Evolutionary conservation across 1,140 invertebrate genomes (phyloP), one percentile per base, ranked within the genome.

Genomic region (Chionoecetes opilio): DNA sequence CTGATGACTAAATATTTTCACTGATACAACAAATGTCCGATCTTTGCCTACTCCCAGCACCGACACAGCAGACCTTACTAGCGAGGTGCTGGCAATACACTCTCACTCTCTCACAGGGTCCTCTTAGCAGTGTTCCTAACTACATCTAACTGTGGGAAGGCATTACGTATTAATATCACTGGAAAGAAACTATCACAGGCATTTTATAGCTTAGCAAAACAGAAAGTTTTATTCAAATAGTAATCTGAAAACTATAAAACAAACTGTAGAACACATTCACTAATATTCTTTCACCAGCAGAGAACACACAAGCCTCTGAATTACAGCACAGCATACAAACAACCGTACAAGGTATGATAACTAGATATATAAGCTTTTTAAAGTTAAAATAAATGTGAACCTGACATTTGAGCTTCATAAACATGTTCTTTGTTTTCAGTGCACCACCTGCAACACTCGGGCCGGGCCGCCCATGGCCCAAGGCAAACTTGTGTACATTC

Each of bases 181-280:
- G 63, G 63, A 75, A 75, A 75, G 63, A 75, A 75, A 75, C 21
- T 75, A 75, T 75, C 63, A 75, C 63, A 75, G 63, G 63, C 63
- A 75, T 75, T 75, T 75, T 26, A 75, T 75, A 75, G 26, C 6
- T 75, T 75, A 75, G 63, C 21, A 75, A 75, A 75, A n/a, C 21
- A n/a, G 63, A 75, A 75, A 26, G n/a, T n/a, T n/a, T 75, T 75
- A n/a, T n/a, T 75, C n/a, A 17, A n/a, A 75, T 21, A n/a, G 26
- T 75, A 17, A 75, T 75, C 26, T n/a, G 63, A 75, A 75, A 75
- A 75, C 63, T 75, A 75, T 75, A 75, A 75, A 75, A 75, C n/a
- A n/a, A 75, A 75, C 21, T 75, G 63, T 8, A n/a, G 63, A 75
- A 75, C 63, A 75, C 63, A 75, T 75, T 75, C n/a, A 75, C 63